Conservation (phyloP, 2,113 vertebrate species). For the Micronycteris hirsuta region DNA sequence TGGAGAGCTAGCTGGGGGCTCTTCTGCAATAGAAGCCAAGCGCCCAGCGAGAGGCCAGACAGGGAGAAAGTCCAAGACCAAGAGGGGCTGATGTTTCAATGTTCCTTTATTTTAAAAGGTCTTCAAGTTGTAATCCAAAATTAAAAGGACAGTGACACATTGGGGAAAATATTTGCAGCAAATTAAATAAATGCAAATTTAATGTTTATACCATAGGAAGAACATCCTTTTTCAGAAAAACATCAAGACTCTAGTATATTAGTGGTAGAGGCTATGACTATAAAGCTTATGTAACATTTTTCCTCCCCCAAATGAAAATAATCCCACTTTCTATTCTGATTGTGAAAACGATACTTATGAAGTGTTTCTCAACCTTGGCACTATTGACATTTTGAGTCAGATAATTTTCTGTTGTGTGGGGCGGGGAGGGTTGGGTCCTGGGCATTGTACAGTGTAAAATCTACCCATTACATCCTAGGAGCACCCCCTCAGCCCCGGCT, state of each 20-base stretch:
- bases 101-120: neutral
- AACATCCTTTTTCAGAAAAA: slow-evolving; percentile 48
- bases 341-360: neutral
- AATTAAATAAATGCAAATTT: slow-evolving; percentile 1
- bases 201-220: neutral
- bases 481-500: neutral
- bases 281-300: slow-evolving; percentile 50
- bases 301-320: slow-evolving; percentile 57
- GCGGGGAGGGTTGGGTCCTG: neutral
- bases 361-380: neutral
- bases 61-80: neutral
- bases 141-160: neutral
- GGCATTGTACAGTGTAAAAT: neutral
- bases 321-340: slow-evolving; percentile 56
- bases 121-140: neutral
- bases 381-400: neutral
- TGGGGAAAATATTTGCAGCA: neutral
- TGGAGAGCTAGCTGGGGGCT: neutral
- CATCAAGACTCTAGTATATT: neutral
- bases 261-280: slow-evolving; percentile 35
- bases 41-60: neutral
- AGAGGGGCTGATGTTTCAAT: neutral
- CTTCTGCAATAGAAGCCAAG: neutral
- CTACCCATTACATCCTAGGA: neutral
- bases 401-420: neutral